These are phyloP conservation scores for Wiebesia pumilae DNA, from an alignment of 1,140 invertebrate genomes.

Conservation along the genomic window DNA sequence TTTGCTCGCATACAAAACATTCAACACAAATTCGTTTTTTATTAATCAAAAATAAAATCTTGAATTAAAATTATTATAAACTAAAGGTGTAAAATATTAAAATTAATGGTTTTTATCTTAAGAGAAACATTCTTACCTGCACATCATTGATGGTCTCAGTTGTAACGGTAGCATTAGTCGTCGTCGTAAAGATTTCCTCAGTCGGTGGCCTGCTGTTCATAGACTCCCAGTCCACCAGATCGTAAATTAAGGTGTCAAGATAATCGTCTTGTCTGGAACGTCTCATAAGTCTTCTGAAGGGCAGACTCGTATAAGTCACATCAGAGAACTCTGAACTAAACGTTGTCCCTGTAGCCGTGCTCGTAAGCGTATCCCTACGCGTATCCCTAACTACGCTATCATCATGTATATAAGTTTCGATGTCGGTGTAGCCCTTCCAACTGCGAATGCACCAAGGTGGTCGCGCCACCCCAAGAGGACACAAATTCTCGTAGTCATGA, in stretches of 20 bases:
- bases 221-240: slow-evolving; percentile 70
- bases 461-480: slow-evolving; percentile 79
- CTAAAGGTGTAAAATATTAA: no score
- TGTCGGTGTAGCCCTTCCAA: slow-evolving; percentile 80
- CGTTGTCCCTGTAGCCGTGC: slow-evolving; percentile 68
- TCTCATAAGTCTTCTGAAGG: slow-evolving; percentile 66
- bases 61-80: no score
- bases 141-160: slow-evolving; percentile 56
- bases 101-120: no score
- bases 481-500: slow-evolving; percentile 83
- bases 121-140: slow-evolving; percentile 46
- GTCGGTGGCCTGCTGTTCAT: slow-evolving; percentile 52
- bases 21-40: not conserved
- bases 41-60: slow-evolving; percentile 4
- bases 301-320: slow-evolving; percentile 71
- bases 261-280: slow-evolving; percentile 76
- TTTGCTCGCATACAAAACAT: not conserved
- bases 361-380: slow-evolving; percentile 77
- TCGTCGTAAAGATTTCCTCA: slow-evolving; percentile 47
- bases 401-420: slow-evolving; percentile 80
- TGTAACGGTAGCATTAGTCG: not conserved
- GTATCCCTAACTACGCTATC: slow-evolving; percentile 78
- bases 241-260: slow-evolving; percentile 75
- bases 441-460: slow-evolving; percentile 81
- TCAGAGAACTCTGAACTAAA: slow-evolving; percentile 68